phyloP scores from a whole-genome alignment of 2,888 invertebrate genomes.

The Apotomis turbidana region DNA sequence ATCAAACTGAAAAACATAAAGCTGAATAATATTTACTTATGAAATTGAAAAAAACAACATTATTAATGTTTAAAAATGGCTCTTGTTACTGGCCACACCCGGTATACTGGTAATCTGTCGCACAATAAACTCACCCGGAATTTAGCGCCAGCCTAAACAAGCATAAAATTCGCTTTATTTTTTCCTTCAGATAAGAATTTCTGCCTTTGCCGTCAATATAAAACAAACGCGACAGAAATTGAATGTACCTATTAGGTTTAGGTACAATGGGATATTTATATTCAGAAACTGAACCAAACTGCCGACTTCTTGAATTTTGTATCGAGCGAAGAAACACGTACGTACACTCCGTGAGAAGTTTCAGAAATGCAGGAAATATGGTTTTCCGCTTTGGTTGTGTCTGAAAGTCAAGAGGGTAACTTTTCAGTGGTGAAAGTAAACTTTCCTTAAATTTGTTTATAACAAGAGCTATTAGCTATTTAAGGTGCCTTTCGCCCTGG shows the following conservation, averaged over 20 bases:
- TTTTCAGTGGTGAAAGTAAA: not conserved
- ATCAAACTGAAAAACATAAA: too few species aligned
- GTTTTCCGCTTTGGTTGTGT: not conserved
- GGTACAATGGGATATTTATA: constrained; percentile 21
- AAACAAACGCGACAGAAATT: constrained; percentile 4
- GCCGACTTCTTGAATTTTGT: constrained; percentile 10
- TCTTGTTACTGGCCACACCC: too few species aligned
- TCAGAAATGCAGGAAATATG: not conserved
- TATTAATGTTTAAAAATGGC: too few species aligned
- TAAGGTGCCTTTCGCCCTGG: not conserved
- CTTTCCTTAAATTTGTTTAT: not conserved
- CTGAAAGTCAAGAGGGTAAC: not conserved
- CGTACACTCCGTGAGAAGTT: not conserved
- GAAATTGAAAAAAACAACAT: too few species aligned
- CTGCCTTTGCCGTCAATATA: not conserved
- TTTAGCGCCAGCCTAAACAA: too few species aligned
- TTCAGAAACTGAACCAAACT: constrained; percentile 2
- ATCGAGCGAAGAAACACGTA: not conserved
- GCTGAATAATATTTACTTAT: too few species aligned
- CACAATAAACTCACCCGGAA: too few species aligned
- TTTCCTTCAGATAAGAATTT: constrained; percentile 1
- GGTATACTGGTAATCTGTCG: too few species aligned
- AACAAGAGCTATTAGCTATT: not conserved
- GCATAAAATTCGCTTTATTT: not conserved
- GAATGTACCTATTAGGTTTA: not conserved